A percentile compares a stretch with the other conserved stretches of the same genome.
Evolutionary conservation across 1,140 invertebrate genomes (phyloP).

Genomic region (Carcinoscorpius rotundicauda): DNA sequence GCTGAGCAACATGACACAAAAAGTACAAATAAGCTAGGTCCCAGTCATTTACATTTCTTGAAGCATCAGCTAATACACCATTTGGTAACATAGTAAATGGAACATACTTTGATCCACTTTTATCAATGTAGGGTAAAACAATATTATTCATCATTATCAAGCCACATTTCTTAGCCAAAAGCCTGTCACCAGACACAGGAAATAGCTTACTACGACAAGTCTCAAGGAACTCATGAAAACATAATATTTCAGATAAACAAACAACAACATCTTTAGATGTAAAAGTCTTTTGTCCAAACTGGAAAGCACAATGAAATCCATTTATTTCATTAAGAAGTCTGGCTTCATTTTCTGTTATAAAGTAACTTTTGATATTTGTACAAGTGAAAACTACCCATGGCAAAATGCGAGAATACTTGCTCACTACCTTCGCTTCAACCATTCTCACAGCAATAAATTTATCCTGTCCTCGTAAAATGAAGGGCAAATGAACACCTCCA

Average conservation of each 20-base stretch:
- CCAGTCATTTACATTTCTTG: conserved; percentile 78
- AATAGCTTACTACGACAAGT: conserved; percentile 58
- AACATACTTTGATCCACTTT: conserved; percentile 70
- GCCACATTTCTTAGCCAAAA: conserved; percentile 59
- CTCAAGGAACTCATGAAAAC: conserved; percentile 81
- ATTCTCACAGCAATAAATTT: conserved; percentile 86
- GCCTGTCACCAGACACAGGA: conserved; percentile 43
- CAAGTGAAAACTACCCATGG: conserved; percentile 40
- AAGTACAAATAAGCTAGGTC: conserved; percentile 84
- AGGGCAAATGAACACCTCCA: conserved; percentile 72
- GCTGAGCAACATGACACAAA: conserved; percentile 86
- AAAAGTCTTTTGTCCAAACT: conserved; percentile 78
- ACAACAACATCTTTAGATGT: conserved; percentile 81
- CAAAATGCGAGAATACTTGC: conserved; percentile 38
- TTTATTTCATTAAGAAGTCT: conserved; percentile 91
- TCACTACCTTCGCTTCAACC: conserved; percentile 64
- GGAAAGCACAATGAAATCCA: conserved; percentile 73
- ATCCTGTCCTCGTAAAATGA: conserved; percentile 64
- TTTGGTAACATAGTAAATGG: conserved; percentile 86
- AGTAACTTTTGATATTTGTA: conserved; percentile 82
- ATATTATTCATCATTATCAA: conserved; percentile 90
- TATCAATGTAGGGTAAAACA: conserved; percentile 81
- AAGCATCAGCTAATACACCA: conserved; percentile 51
- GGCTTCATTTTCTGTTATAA: conserved; percentile 79
- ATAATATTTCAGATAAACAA: conserved; percentile 64